A percentile compares a stretch with the other conserved stretches of the same genome.
Evolutionary conservation across 2,888 invertebrate genomes (phyloP).

Genomic region (Pherbina coryleti): DNA sequence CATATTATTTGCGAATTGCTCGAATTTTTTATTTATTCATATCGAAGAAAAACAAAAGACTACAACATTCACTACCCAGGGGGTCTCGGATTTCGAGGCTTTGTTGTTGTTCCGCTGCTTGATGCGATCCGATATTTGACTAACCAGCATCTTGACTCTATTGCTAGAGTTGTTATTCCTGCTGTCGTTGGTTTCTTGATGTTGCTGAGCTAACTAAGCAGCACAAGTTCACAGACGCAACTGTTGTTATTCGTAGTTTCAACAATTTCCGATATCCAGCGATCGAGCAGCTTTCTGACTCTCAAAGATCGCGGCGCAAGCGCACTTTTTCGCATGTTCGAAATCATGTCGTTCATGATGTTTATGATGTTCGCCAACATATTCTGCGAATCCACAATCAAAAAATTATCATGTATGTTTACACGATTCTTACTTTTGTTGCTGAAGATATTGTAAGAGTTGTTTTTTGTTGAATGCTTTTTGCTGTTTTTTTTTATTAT

Average conservation of each 20-base stretch:
- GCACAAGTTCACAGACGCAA: conserved; percentile 29
- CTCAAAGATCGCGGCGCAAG: background rate
- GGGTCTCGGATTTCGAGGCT: conserved; percentile 20
- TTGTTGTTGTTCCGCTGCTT: conserved; percentile 12
- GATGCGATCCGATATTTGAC: background rate
- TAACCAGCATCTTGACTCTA: conserved; percentile 13
- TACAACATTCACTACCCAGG: conserved; percentile 23
- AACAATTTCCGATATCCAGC: conserved; percentile 10
- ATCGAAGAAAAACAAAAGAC: conserved; percentile 11
- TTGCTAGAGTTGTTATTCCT: conserved; percentile 1
- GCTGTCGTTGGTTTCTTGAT: background rate
- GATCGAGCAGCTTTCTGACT: background rate
- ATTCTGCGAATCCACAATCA: conserved; percentile 50
- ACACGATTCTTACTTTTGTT: conserved; percentile 59
- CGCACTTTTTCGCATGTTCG: conserved; percentile 10
- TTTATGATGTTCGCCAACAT: conserved; percentile 52
- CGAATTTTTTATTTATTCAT: conserved; percentile 38
- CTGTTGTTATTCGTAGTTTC: background rate
- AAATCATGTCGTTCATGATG: conserved; percentile 49
- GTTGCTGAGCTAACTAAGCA: background rate
- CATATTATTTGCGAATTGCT: conserved; percentile 45
- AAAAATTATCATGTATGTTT: conserved; percentile 57
- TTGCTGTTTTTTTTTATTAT: background rate
- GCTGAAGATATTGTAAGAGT: background rate
- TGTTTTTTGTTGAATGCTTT: background rate